phyloP scores from a whole-genome alignment of 2,888 invertebrate species.

The Drosophila prolongata region DNA sequence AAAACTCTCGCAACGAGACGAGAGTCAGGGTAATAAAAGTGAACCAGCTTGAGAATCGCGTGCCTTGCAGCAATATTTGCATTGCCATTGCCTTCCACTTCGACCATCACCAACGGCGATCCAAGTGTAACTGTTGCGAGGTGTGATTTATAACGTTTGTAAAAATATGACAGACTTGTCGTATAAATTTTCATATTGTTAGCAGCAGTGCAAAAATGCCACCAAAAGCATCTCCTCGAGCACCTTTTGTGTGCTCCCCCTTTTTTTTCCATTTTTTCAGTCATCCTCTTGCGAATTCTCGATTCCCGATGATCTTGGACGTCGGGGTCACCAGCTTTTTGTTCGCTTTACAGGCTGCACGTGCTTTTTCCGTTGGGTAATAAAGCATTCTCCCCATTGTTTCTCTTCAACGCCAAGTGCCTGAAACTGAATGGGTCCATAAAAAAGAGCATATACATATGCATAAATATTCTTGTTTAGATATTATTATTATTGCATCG shows the following conservation, averaged over 20 bases:
- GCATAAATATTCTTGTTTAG: slow-evolving; percentile 27
- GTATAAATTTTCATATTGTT: slow-evolving; percentile 80
- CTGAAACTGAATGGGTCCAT: slow-evolving; percentile 30
- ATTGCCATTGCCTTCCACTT: slow-evolving; percentile 54
- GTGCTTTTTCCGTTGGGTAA: slow-evolving; percentile 38
- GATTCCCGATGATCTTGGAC: slow-evolving; percentile 29
- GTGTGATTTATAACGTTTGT: slow-evolving; percentile 78
- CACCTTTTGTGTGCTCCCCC: slow-evolving; percentile 32
- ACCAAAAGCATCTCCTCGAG: slow-evolving; percentile 47
- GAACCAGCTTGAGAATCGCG: slow-evolving; percentile 59
- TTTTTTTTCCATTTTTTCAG: neutral
- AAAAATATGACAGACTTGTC: slow-evolving; percentile 80
- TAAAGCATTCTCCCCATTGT: slow-evolving; percentile 40
- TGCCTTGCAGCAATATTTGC: slow-evolving; percentile 73
- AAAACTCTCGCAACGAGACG: slow-evolving; percentile 56
- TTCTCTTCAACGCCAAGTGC: slow-evolving; percentile 30
- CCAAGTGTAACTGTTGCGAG: slow-evolving; percentile 45
- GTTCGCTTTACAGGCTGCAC: slow-evolving; percentile 45
- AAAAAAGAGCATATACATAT: slow-evolving; percentile 14
- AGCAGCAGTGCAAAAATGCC: slow-evolving; percentile 51
- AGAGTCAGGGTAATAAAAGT: slow-evolving; percentile 48
- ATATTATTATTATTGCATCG: slow-evolving; percentile 30
- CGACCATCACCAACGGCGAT: slow-evolving; percentile 11
- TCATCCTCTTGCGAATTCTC: slow-evolving; percentile 15
- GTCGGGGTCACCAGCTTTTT: slow-evolving; percentile 38